Evolutionary conservation across 2,888 invertebrate genomes (phyloP), one percentile per base, ranked within the genome.

Genomic region (Tricholauxania praeusta): DNA sequence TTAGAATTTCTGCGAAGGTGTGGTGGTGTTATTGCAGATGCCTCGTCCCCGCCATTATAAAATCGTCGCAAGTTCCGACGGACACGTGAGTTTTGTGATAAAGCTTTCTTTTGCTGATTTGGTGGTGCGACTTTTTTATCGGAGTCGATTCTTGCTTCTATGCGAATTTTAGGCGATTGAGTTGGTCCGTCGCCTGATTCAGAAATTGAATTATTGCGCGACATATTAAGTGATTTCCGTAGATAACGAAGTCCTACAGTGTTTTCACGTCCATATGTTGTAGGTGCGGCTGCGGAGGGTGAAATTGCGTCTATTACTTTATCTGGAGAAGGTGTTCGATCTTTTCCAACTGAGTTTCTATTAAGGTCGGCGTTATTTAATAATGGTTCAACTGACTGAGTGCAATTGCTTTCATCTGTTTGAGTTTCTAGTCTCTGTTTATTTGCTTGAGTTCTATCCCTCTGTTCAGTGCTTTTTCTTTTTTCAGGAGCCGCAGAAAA

Each of bases 261-360:
- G 73, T 83, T 84, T 19, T 81, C 79, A 3, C 79, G 79, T 1
- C 82, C 83, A 72, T 78, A 82, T 7, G 82, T 83, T 39, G 83
- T 83, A n/a, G 81, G 81, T 39, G 77, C 79, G 6, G 60, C 3
- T 39, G 74, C 32, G 15, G 74, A 59, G 1, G 76, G 73, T 32
- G 79, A 77, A 14, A 76, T 64, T 52, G 48, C 14, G n/a, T 55
- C 39, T 19, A 60, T 17, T 15, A n/a, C 22, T 17, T 69, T 59
- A 17, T 71, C 59, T 1, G 72, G 51, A 6, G 52, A 49, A 10
- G 64, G 19, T 64, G 28, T 51, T 72, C 73, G n/a, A 63, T 39
- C 7, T 53, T 65, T 28, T 22, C 6, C 68, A 32, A n/a, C 57
- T 39, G 39, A 39, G 6, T 39, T 39, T 39, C 10, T 39, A 39